These are phyloP conservation scores for Eutolmus rufibarbis DNA, from an alignment of 2,888 invertebrate genomes.

Conservation along the genomic window DNA sequence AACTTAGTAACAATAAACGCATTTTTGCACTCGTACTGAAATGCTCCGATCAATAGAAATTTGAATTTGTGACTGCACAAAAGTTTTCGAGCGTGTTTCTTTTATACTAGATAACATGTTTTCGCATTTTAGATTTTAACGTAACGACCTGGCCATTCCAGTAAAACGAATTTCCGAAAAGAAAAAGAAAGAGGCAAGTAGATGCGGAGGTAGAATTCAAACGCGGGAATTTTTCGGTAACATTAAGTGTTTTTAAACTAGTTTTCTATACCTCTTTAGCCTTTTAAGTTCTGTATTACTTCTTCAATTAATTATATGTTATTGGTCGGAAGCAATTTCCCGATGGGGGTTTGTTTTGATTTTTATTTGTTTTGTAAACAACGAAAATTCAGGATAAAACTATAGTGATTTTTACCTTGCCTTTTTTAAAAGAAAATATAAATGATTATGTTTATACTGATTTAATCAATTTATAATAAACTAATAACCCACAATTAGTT, in stretches of 20 bases:
- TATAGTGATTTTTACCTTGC: no score
- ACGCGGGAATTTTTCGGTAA: not conserved
- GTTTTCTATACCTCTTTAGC: not conserved
- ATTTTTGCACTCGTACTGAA: not conserved
- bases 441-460: no score
- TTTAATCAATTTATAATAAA: no score
- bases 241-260: not conserved
- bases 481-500: no score
- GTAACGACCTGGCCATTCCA: not conserved
- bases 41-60: not conserved
- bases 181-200: not conserved
- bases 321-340: not conserved
- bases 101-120: not conserved
- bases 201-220: not conserved
- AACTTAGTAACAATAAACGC: not conserved
- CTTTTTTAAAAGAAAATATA: no score
- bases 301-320: not conserved
- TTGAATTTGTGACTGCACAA: not conserved
- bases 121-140: not conserved
- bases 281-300: not conserved
- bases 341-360: not conserved
- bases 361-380: not conserved
- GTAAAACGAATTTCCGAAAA: not conserved
- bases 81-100: not conserved
- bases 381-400: not conserved